phyloP scores from a whole-genome alignment of 2,797 vertebrate genomes.

The Microchirus variegatus region DNA sequence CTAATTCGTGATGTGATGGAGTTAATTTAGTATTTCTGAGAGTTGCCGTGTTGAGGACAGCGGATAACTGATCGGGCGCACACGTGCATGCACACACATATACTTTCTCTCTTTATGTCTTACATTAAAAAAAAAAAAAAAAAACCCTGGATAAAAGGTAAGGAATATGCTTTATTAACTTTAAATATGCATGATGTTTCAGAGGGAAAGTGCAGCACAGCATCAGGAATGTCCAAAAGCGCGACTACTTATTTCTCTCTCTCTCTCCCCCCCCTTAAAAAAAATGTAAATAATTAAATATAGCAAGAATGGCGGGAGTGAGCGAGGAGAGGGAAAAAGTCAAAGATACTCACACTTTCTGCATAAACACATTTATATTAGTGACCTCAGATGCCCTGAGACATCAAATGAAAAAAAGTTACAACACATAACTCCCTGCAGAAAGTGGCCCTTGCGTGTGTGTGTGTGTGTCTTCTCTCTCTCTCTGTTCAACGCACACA shows the following conservation, averaged over 20 bases:
- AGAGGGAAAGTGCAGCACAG: slow-evolving; percentile 79
- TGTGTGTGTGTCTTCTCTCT: slow-evolving; percentile 16
- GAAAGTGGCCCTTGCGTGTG: not conserved
- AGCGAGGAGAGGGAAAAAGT: slow-evolving; percentile 48
- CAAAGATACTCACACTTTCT: slow-evolving; percentile 64
- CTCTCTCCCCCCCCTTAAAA: slow-evolving; percentile 36
- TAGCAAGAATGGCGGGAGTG: slow-evolving; percentile 29
- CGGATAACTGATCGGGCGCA: slow-evolving; percentile 40
- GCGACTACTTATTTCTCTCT: slow-evolving; percentile 78
- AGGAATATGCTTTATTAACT: slow-evolving; percentile 84
- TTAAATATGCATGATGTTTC: slow-evolving; percentile 87
- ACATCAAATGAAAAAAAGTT: slow-evolving; percentile 63
- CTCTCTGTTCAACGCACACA: slow-evolving; percentile 6
- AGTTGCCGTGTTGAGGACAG: slow-evolving; percentile 29
- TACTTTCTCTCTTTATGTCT: slow-evolving; percentile 53
- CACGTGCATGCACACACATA: slow-evolving; percentile 19
- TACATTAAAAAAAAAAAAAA: slow-evolving; percentile 61
- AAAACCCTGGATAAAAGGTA: slow-evolving; percentile 81
- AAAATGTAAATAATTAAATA: slow-evolving; percentile 84
- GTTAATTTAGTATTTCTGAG: slow-evolving; percentile 40
- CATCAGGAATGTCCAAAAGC: slow-evolving; percentile 81
- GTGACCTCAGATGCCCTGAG: slow-evolving; percentile 71
- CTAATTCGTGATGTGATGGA: slow-evolving; percentile 22
- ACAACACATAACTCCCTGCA: slow-evolving; percentile 31
- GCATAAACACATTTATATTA: slow-evolving; percentile 79